These are phyloP conservation scores for Lutjanus erythropterus DNA, from an alignment of 2,113 vertebrate genomes.

Conservation along the genomic window DNA sequence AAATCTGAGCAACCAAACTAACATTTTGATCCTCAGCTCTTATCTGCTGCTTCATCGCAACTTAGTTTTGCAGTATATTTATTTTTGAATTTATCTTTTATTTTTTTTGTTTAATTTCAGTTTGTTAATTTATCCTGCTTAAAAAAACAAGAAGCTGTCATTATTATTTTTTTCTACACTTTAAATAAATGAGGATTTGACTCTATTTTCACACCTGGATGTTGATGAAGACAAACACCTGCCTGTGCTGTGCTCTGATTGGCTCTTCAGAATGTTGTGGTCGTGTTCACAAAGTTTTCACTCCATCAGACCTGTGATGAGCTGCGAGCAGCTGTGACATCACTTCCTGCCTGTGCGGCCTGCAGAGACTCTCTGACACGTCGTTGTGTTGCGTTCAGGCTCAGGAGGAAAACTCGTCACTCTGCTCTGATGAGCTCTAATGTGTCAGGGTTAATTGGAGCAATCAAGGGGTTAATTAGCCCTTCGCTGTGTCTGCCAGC, in stretches of 20 bases:
- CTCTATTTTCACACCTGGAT: neutral
- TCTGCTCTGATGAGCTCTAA: slow-evolving; percentile 80
- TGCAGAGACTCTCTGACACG: neutral
- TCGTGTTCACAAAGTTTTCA: neutral
- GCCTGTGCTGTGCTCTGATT: slow-evolving; percentile 2
- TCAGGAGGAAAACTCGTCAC: slow-evolving; percentile 53
- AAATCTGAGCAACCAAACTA: no score
- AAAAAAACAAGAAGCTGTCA: no score
- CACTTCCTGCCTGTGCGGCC: slow-evolving; percentile 39
- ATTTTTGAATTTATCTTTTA: no score
- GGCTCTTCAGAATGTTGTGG: neutral
- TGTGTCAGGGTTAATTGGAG: slow-evolving; percentile 87
- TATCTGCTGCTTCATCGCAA: no score
- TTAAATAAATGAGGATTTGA: no score
- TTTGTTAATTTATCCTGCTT: no score
- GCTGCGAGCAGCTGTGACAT: slow-evolving; percentile 13
- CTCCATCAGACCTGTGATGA: neutral
- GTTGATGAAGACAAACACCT: neutral
- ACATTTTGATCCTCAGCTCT: no score
- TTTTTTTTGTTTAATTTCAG: no score
- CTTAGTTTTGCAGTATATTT: no score
- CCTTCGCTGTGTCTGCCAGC: slow-evolving; percentile 62
- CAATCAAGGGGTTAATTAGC: slow-evolving; percentile 89
- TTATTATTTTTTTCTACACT: no score
- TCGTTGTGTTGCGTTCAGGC: slow-evolving; percentile 37